phyloP scores from a whole-genome alignment of 2,113 vertebrate species.

The Paralichthys olivaceus region DNA sequence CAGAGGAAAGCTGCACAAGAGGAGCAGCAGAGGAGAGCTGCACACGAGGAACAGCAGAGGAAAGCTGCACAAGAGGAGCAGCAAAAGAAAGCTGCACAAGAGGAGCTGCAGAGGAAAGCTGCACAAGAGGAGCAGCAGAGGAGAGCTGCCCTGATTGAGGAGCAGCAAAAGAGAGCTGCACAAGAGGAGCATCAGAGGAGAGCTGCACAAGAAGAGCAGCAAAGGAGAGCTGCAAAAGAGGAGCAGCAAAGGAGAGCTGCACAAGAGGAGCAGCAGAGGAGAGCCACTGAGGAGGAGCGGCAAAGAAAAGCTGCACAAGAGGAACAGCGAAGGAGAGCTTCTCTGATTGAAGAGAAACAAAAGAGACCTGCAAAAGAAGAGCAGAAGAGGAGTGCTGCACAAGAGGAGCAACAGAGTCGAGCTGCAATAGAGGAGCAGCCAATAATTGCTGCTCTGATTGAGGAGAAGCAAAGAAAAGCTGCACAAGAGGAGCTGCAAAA shows the following conservation, averaged over 20 bases:
- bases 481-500: not conserved
- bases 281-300: not conserved
- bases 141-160: not conserved
- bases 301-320: not conserved
- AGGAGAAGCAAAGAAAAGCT: constrained; percentile 11
- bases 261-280: not conserved
- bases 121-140: not conserved
- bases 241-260: not conserved
- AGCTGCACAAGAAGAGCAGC: not conserved
- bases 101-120: not conserved
- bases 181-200: not conserved
- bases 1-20: not conserved
- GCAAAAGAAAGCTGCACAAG: not conserved
- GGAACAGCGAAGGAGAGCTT: not conserved
- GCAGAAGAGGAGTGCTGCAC: not conserved
- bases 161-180: not conserved
- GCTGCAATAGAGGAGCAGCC: not conserved
- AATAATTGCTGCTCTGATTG: not conserved
- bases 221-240: constrained; percentile 12
- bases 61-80: constrained; percentile 22
- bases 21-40: constrained; percentile 17
- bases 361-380: constrained; percentile 1
- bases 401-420: constrained; percentile 12
- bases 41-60: not conserved
- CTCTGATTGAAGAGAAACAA: not conserved